phyloP scores from a whole-genome alignment of 2,113 vertebrate species.

The Anhinga anhinga region DNA sequence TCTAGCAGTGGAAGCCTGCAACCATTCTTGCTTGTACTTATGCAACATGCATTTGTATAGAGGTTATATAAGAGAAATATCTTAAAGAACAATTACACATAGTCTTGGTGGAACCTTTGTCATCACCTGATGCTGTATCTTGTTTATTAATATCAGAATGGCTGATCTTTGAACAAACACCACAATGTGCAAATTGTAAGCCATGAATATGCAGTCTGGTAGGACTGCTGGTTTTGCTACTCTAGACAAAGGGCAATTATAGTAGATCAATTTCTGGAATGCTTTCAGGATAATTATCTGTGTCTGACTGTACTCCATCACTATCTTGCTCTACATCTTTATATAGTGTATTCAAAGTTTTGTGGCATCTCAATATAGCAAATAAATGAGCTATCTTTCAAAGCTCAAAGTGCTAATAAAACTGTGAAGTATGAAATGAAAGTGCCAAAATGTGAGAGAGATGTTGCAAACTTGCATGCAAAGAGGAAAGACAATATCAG shows the following conservation, averaged over 20 bases:
- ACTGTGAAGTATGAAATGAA: constrained; percentile 60
- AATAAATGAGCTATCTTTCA: constrained; percentile 63
- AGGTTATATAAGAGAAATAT: not conserved
- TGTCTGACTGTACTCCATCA: constrained; percentile 22
- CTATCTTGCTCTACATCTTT: not conserved
- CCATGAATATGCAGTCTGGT: not conserved
- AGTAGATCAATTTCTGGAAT: constrained; percentile 26
- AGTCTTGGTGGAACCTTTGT: not conserved
- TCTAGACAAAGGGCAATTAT: not conserved
- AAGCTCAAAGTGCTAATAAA: constrained; percentile 62
- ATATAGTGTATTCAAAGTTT: not conserved
- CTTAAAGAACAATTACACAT: not conserved
- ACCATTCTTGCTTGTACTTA: not conserved
- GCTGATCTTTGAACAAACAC: constrained; percentile 16
- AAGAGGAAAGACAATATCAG: not conserved
- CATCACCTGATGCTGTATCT: not conserved
- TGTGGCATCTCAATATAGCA: constrained; percentile 45
- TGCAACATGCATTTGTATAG: not conserved
- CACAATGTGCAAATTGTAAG: not conserved
- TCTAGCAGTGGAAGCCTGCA: not conserved
- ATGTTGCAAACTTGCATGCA: not conserved
- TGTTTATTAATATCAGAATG: not conserved
- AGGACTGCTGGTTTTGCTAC: constrained; percentile 29
- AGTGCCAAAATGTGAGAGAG: constrained; percentile 27
- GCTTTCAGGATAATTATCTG: constrained; percentile 33